Evolutionary conservation across 2,113 vertebrate species (phyloP).

Genomic region (cattle (Bos taurus)): DNA sequence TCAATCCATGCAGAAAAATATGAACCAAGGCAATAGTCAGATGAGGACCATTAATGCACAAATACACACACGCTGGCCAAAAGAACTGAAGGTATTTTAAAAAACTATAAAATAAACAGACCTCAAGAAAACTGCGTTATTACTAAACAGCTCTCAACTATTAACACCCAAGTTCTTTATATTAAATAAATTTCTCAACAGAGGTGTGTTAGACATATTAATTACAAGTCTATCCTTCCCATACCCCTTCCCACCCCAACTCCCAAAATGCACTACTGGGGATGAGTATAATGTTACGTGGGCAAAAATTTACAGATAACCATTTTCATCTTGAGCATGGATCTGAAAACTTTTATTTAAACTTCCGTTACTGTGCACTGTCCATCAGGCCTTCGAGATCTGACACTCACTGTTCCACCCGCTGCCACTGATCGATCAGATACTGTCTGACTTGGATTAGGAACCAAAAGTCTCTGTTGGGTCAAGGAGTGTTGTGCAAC

Average conservation of each 20-base stretch:
- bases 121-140: too few species aligned
- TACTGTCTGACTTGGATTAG: constrained; percentile 78
- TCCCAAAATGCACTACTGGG: constrained; percentile 76
- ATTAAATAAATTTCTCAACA: too few species aligned
- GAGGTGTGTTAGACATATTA: too few species aligned
- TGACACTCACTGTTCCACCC: constrained; percentile 79
- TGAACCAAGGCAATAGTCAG: constrained; percentile 69
- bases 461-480: constrained; percentile 84
- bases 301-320: constrained; percentile 80
- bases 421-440: constrained; percentile 79
- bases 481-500: constrained; percentile 71
- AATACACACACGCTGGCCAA: too few species aligned
- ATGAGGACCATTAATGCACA: too few species aligned
- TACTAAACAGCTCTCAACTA: too few species aligned
- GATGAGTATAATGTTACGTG: constrained; percentile 77
- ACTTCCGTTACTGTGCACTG: constrained; percentile 96
- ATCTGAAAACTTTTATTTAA: constrained; percentile 84
- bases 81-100: too few species aligned
- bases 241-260: constrained; percentile 68
- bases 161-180: too few species aligned
- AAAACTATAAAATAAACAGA: too few species aligned
- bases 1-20: constrained; percentile 84
- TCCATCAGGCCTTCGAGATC: constrained; percentile 93
- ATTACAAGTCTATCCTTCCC: constrained; percentile 14
- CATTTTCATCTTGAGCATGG: constrained; percentile 46